Evolutionary conservation across 2,113 vertebrate species (phyloP), one percentile per base, ranked within the genome.

Genomic region (Miniopterus natalensis): DNA sequence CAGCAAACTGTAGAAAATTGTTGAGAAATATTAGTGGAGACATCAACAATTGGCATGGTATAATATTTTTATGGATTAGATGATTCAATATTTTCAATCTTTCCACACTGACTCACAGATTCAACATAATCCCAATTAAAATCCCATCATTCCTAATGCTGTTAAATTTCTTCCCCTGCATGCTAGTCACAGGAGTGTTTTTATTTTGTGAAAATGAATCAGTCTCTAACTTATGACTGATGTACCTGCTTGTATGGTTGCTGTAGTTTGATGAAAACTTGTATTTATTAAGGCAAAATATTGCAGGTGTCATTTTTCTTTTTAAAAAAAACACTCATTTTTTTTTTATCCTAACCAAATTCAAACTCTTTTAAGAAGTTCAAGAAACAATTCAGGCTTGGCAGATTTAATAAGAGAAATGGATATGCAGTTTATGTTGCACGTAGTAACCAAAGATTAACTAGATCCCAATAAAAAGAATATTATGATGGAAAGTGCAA

Each of bases 121-220:
- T 80, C 71, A 75, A 68, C 73, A 84, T 74, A 51, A 95, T 75
- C 27, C 25, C 23, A 80, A 63, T 85, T 91, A 75, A 95, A 88
- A 70, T 85, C 17, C 8, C n/a, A 90, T 92, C 17, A 90, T 83
- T 91, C 79, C 70, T 93, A 87, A 96, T 66, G 20, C 81, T 83
- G 61, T 42, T 83, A 49, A 77, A 78, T 84, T 91, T 95, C 25
- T 88, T 90, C 57, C 61, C 49, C 45, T 88, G 21, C 71, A 68
- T 96, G 51, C 18, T 90, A 63, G 25, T 53, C n/a, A 74, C 18
- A 57, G 13, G 36, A 25, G 5, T 92, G 14, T 49, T 87, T 91
- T 75, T 63, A 80, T 57, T 85, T 93, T 77, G 51, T 91, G 47
- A 87, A 88, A 85, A 59, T 80, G n/a, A 59, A 55, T 77, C 47